Base-by-base conservation (phyloP, 2,888 invertebrate genomes). In the Stenodema calcarata region DNA sequence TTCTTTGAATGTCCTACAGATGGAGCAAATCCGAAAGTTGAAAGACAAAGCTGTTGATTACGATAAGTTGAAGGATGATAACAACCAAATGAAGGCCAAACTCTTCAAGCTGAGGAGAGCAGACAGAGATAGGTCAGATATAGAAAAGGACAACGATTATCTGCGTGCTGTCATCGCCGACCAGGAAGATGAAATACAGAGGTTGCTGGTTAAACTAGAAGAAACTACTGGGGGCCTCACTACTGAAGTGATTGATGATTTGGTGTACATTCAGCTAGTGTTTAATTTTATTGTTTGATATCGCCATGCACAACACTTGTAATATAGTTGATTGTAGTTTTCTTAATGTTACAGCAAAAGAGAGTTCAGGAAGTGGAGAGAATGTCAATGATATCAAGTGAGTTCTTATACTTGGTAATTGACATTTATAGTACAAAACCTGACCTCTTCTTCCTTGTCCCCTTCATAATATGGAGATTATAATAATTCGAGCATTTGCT, bases 161-260 rank as follows among this genome's bases (percentile, higher is more conserved):
- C 78, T 86, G 2, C 69, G 75, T 35, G 84, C 87, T 41, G 79
- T 62, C 16, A 12, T 85, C 14, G 85, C 76, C 6, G 88, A 88
- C 44, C 87, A 88, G 70, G 87, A 87, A n/a, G 87, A 87, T 73
- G 88, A 88, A 83, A 87, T 88, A 2, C 42, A 76, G n/a, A 47
- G 54, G 14, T 23, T 86, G 35, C 6, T 86, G 0, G 62, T 78
- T 7, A 76, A 62, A 54, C 23, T 86, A 2, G 86, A 86, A 78
- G 54, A 76, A 23, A 14, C 30, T 35, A 78, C 86, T 11, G 84
- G 84, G 6, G 84, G 84, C 4, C 11, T 62, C 4, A 47, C 44
- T 18, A 27, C 44, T 0, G 44, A 84, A n/a, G 84, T 84, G 44
- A 35, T 35, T 35, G 35, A 35, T n/a, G n/a, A n/a, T n/a, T 35